A percentile compares a stretch with the other conserved stretches of the same genome.
phyloP scores from a whole-genome alignment of 2,888 invertebrate species.

The Brenthis hecate region DNA sequence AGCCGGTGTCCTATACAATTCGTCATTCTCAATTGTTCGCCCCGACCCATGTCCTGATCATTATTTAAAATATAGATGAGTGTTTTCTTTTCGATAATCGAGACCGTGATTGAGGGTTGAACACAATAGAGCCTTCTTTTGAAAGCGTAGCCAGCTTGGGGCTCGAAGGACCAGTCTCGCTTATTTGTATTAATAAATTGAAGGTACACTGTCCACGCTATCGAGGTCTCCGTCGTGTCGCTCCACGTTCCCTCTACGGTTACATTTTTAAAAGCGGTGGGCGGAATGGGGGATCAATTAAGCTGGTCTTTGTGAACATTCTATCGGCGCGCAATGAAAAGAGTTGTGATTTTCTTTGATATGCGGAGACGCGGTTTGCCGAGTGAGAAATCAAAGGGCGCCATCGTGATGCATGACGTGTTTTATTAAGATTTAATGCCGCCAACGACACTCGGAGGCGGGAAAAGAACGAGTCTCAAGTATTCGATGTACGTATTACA shows the following conservation, averaged over 20 bases:
- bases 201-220: constrained; percentile 71
- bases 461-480: constrained; percentile 80
- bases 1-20: constrained; percentile 70
- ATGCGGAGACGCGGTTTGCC: constrained; percentile 79
- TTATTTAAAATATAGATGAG: constrained; percentile 83
- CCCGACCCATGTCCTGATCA: constrained; percentile 67
- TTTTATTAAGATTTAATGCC: constrained; percentile 82
- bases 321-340: constrained; percentile 81
- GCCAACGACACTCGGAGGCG: constrained; percentile 80
- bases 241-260: constrained; percentile 47
- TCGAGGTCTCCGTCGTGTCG: constrained; percentile 54
- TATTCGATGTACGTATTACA: constrained; percentile 75
- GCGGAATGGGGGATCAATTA: constrained; percentile 73
- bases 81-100: constrained; percentile 83
- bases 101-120: constrained; percentile 76
- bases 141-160: constrained; percentile 69
- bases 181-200: constrained; percentile 82
- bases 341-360: constrained; percentile 82
- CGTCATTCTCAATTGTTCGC: constrained; percentile 73
- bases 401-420: constrained; percentile 77
- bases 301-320: constrained; percentile 74
- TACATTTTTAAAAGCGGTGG: constrained; percentile 59
- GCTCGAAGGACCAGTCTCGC: constrained; percentile 60
- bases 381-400: constrained; percentile 81
- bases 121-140: constrained; percentile 71